These are phyloP conservation scores for Protosalanx chinensis DNA, from an alignment of 2,797 vertebrate species.

Conservation along the genomic window DNA sequence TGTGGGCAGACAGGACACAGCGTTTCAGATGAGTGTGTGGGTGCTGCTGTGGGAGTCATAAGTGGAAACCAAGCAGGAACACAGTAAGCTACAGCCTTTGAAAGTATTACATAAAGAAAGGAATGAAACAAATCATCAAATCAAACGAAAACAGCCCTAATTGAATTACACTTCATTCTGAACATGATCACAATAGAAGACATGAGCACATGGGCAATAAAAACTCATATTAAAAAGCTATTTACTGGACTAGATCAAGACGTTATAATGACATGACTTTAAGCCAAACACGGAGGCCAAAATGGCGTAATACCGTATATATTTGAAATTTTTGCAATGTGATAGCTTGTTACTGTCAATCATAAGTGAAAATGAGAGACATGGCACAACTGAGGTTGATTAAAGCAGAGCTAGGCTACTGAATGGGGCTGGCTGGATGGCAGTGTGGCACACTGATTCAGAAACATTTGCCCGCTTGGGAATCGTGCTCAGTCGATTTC, in stretches of 20 bases:
- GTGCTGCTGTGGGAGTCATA: slow-evolving; percentile 5
- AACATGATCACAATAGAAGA: too few species aligned
- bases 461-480: neutral
- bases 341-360: neutral
- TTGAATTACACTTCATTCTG: neutral
- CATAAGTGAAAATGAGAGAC: neutral
- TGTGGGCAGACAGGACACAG: neutral
- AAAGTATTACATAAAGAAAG: neutral
- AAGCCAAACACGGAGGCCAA: too few species aligned
- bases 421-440: neutral
- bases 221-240: too few species aligned
- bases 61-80: neutral
- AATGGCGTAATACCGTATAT: too few species aligned
- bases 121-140: neutral
- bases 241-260: too few species aligned
- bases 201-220: too few species aligned
- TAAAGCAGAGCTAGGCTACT: neutral
- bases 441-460: neutral
- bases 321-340: neutral
- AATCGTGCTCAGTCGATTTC: neutral
- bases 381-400: neutral
- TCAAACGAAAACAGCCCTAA: neutral
- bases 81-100: neutral
- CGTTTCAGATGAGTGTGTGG: neutral
- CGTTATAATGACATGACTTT: too few species aligned